Percentiles rank a stretch among this genome's conserved stretches.
Conservation (phyloP, 2,797 vertebrate species). For the Anguilla anguilla region DNA sequence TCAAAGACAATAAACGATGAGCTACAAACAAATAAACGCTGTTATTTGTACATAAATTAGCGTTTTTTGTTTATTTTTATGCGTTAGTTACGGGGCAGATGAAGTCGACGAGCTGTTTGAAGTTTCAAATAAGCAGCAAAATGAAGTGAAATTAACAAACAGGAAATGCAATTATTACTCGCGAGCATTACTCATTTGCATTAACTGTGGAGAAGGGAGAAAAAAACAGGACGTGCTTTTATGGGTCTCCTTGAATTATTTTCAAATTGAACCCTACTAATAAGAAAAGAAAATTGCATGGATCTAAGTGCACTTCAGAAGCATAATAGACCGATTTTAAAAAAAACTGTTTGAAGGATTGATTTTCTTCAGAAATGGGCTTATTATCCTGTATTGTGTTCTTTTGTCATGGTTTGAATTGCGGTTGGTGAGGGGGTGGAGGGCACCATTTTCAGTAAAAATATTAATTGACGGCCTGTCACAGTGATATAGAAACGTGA, state of each 20-base stretch:
- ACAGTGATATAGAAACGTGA: neutral
- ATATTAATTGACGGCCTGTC: neutral
- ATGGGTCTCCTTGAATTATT: slow-evolving; percentile 24
- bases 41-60: slow-evolving; percentile 6
- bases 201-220: neutral
- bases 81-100: slow-evolving; percentile 8
- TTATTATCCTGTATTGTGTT: neutral
- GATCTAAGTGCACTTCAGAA: slow-evolving; percentile 30
- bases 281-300: slow-evolving; percentile 27
- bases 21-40: no score
- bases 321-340: slow-evolving; percentile 16
- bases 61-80: slow-evolving; percentile 19
- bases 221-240: neutral
- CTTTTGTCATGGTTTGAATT: neutral
- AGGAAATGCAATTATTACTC: slow-evolving; percentile 27
- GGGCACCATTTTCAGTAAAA: neutral
- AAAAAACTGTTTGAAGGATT: slow-evolving; percentile 2
- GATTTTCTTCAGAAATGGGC: slow-evolving; percentile 3
- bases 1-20: neutral
- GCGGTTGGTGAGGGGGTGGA: neutral
- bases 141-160: slow-evolving; percentile 32
- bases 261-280: slow-evolving; percentile 16
- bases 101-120: slow-evolving; percentile 25
- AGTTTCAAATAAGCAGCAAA: slow-evolving; percentile 25
- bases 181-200: slow-evolving; percentile 18